These are phyloP conservation scores for Plusia festucae DNA, from an alignment of 2,888 invertebrate genomes.

Conservation along the genomic window DNA sequence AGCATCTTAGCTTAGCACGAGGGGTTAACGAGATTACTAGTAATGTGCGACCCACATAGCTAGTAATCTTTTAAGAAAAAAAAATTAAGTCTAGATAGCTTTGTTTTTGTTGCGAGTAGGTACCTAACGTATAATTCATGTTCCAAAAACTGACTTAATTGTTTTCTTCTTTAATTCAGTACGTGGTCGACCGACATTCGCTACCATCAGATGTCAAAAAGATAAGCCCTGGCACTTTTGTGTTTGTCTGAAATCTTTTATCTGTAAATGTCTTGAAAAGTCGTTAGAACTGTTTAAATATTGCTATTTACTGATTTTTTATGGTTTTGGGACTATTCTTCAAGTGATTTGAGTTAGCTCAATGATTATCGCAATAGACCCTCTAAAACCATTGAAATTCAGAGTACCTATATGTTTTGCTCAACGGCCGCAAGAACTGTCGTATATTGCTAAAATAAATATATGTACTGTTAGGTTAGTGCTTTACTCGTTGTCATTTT, in stretches of 20 bases:
- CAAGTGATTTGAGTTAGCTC: neutral
- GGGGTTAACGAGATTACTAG: too few relatives aligned
- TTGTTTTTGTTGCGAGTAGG: neutral
- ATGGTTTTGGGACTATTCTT: neutral
- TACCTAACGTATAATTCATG: neutral
- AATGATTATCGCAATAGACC: neutral
- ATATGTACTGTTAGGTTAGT: conserved; percentile 1
- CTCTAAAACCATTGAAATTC: conserved; percentile 4
- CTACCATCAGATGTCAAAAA: conserved; percentile 12
- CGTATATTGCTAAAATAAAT: neutral
- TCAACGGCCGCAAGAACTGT: neutral
- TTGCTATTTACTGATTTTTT: neutral
- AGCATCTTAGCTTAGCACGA: too few relatives aligned
- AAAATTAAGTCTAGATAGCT: neutral
- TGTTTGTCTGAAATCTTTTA: neutral
- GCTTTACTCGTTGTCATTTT: neutral
- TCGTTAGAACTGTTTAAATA: conserved; percentile 3
- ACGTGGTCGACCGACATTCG: conserved; percentile 2
- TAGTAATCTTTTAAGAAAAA: too few relatives aligned
- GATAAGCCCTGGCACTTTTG: conserved; percentile 8
- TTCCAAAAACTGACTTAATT: conserved; percentile 1
- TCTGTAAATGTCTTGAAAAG: neutral
- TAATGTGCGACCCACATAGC: too few relatives aligned
- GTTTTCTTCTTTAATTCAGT: conserved; percentile 9
- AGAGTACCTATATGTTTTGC: neutral